A percentile compares a stretch with the other conserved stretches of the same genome.
These are phyloP conservation scores for Zosterops japonicus DNA, from an alignment of 2,113 vertebrate species.

Conservation along the genomic window DNA sequence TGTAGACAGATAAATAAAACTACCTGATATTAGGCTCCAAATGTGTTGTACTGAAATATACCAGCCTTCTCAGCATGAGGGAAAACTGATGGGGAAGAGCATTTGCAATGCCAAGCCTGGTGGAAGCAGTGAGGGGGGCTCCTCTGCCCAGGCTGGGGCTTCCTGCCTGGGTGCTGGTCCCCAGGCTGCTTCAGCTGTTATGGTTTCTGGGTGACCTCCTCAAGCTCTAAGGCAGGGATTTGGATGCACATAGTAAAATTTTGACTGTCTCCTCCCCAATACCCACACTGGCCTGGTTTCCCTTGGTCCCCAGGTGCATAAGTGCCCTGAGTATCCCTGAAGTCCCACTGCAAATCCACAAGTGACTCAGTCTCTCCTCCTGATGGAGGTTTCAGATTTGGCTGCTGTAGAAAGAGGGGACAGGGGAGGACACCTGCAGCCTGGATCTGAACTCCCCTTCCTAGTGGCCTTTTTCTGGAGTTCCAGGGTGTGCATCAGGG, in stretches of 20 bases:
- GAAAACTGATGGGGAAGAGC: not conserved
- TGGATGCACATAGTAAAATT: not conserved
- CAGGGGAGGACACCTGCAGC: not conserved
- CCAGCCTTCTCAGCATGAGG: not conserved
- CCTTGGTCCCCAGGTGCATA: not conserved
- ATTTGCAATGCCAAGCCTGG: not conserved
- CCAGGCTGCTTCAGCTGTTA: not conserved
- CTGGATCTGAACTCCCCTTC: not conserved
- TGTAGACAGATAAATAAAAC: not conserved
- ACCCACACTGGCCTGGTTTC: not conserved
- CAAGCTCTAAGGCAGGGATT: not conserved
- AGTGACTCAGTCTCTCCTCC: not conserved
- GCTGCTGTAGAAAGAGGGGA: not conserved
- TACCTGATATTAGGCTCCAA: not conserved
- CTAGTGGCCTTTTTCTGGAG: not conserved
- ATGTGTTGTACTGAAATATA: not conserved
- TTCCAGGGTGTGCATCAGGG: not conserved
- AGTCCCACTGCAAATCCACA: rapidly evolving
- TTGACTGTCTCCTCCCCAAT: not conserved
- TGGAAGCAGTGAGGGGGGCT: not conserved
- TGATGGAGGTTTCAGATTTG: not conserved
- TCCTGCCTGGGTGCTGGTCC: not conserved
- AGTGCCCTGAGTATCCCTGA: not conserved
- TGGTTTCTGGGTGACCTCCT: not conserved
- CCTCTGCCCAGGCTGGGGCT: not conserved